Conservation (phyloP, 2,888 invertebrate genomes). For the Nomada flava region DNA sequence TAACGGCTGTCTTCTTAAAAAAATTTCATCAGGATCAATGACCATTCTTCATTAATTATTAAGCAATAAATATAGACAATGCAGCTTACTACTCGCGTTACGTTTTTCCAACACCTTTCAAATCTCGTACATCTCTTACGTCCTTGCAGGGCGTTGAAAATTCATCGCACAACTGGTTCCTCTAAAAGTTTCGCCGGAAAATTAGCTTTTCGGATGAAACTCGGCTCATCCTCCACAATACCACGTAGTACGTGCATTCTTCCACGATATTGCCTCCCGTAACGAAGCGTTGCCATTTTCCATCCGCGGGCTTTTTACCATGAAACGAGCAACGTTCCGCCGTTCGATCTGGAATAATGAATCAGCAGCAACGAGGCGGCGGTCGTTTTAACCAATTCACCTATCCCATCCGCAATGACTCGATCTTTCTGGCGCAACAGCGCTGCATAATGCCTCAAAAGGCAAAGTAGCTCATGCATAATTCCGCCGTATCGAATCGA, state of each 20-base stretch:
- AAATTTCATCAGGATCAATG: too few relatives aligned
- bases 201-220: conserved; percentile 13
- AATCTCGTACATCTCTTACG: too few relatives aligned
- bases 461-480: conserved; percentile 43
- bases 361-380: neutral
- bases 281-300: neutral
- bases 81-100: too few relatives aligned
- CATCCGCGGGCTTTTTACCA: neutral
- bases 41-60: too few relatives aligned
- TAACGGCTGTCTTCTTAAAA: too few relatives aligned
- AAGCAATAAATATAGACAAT: too few relatives aligned
- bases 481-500: conserved; percentile 27
- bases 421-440: neutral
- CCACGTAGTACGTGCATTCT: neutral
- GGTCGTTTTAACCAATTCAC: conserved; percentile 4
- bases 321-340: neutral
- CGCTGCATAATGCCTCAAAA: conserved; percentile 32
- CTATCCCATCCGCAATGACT: neutral
- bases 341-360: conserved; percentile 5
- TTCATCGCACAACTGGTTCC: neutral
- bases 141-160: neutral
- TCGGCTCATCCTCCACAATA: neutral
- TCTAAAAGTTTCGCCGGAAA: conserved; percentile 2
- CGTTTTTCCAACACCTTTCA: too few relatives aligned
- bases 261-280: neutral